Evolutionary conservation across 2,797 vertebrate genomes (phyloP), one percentile per base, ranked within the genome.

Genomic region (Pseudomugil gertrudae): DNA sequence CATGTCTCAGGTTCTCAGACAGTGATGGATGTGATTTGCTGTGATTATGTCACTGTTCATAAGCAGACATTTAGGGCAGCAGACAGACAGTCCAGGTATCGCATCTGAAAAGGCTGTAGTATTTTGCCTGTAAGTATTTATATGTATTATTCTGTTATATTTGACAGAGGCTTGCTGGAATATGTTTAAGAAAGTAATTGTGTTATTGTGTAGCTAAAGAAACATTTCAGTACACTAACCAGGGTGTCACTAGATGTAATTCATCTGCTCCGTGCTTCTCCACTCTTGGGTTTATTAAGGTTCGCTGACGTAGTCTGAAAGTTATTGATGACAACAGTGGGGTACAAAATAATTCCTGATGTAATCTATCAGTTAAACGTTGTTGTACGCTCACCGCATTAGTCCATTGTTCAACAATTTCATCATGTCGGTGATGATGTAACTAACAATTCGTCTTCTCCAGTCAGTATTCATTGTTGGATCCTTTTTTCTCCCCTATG

Each of bases 201-300:
- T 36, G 19, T 66, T 15, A 56, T 57, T 48, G 21, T 26, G 33
- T 29, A 36, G 23, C 23, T 57, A n/a, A 26, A 13, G 43, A 38
- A 66, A 51, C 8, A 24, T 66, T 51, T 9, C 30, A 33, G 36
- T n/a, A 43, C 14, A 15, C 11, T 32, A 35, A 35, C 9, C 13
- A 30, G 9, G 3, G 11, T n/a, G 23, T 3, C 43, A 17, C 30
- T 10, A 35, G 56, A 30, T 17, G 11, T 23, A 24, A 19, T 55
- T 21, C n/a, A 19, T 45, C 53, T 8, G 9, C 50, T 53, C 2
- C 1, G n/a, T 33, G 33, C 19, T n/a, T 33, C 43, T 24, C 9
- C 21, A 24, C 15, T 56, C n/a, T 55, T 33, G 59, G 19, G n/a
- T 57, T 56, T 65, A 33, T 65, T 24, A 23, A 33, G 8, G 29